These are phyloP conservation scores for Halcyon badia DNA, from an alignment of 2,797 vertebrate genomes.

Conservation along the genomic window DNA sequence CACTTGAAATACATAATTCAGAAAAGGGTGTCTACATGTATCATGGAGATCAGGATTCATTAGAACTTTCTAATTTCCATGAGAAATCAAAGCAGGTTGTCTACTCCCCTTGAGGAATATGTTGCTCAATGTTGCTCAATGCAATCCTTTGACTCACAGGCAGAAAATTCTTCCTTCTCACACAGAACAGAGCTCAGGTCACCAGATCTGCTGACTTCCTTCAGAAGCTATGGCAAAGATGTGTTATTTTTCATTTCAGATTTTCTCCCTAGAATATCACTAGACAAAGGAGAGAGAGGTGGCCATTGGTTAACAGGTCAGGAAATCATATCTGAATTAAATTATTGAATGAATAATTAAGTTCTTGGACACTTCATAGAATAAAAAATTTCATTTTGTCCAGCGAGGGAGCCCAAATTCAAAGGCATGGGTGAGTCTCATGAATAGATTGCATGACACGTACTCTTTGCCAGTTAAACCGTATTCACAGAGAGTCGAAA, in stretches of 20 bases:
- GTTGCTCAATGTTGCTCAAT: neutral
- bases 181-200: neutral
- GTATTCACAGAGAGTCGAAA: neutral
- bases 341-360: neutral
- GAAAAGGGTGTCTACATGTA: neutral
- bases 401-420: neutral
- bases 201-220: neutral
- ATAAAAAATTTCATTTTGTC: neutral
- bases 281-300: neutral
- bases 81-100: neutral
- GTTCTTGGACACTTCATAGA: neutral
- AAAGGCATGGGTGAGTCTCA: neutral
- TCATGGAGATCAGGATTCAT: neutral
- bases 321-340: neutral
- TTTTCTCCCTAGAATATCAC: neutral
- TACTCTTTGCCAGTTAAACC: neutral
- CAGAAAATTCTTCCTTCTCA: neutral
- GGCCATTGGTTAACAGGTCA: neutral
- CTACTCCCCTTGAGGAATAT: neutral
- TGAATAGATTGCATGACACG: neutral
- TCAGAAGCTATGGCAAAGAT: neutral
- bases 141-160: neutral
- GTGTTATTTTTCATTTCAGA: neutral
- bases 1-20: neutral
- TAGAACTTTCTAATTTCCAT: neutral